Evolutionary conservation across 1,140 invertebrate genomes (phyloP), one percentile per base, ranked within the genome.

Genomic region (Habropoda laboriosa): DNA sequence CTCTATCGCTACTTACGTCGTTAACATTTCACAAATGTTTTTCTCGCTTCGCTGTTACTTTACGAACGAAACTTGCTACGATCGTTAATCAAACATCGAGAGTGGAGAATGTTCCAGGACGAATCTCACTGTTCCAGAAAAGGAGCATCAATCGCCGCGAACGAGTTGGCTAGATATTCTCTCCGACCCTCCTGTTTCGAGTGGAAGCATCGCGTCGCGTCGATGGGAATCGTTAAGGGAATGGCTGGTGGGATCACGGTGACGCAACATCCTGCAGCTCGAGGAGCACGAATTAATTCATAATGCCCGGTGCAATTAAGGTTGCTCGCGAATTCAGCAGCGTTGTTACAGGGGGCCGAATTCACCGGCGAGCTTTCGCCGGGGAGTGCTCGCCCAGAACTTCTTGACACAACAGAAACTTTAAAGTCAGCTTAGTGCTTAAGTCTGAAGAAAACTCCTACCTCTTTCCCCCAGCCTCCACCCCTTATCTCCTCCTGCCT

Each of bases 331-430:
- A 90, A 90, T 90, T 90, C 83, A 76, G 53, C 74, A 82, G 74
- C 75, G 79, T 78, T 86, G 78, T 89, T 73, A 73, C 74, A 70
- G 79, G n/a, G n/a, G n/a, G 73, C 47, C 79, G 66, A 87, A 90
- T 88, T 88, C 81, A 57, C 35, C 66, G 66, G 53, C 51, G 21
- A 74, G 47, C 60, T 83, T 82, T 86, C 68, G 81, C 76, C 64
- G 2, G 51, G 21, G 67, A 78, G 67, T 60, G 67, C 82, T 84
- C 76, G 51, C 76, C 18, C 53, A 72, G 66, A 88, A 89, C 81
- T 91, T 91, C 82, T 88, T 90, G 86, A 85, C 80, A 85, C 85
- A 87, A 82, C 80, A 85, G 66, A 83, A 89, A 88, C 81, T 90
- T 89, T 86, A 78, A 85, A 89, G 85, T 87, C 85, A 87, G 80